Evolutionary conservation across 2,888 invertebrate genomes (phyloP).

Genomic region (Philaethria dido): DNA sequence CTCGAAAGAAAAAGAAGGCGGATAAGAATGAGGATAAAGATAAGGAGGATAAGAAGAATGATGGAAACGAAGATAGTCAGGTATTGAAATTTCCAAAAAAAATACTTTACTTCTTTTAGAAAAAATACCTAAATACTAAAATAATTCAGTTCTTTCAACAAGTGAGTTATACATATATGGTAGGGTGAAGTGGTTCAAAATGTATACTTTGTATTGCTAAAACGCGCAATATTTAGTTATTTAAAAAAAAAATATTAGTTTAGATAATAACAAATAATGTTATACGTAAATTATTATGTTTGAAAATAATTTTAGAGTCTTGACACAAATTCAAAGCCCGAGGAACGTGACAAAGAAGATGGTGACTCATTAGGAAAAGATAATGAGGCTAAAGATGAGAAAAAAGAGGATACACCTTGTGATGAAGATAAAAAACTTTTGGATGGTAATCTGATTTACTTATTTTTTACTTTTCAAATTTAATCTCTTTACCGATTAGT

Average conservation of each 20-base stretch:
- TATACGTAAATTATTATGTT: no score
- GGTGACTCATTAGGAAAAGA: conserved; percentile 73
- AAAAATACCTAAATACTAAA: no score
- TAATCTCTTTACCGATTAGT: no score
- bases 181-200: no score
- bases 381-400: conserved; percentile 75
- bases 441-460: conserved; percentile 82
- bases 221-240: no score
- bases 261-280: not conserved
- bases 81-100: conserved; percentile 49
- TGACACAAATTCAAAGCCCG: conserved; percentile 64
- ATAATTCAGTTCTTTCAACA: no score
- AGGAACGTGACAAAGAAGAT: conserved; percentile 61
- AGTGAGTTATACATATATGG: no score
- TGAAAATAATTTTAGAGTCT: conserved; percentile 25
- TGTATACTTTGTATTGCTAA: no score
- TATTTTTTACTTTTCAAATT: no score
- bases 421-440: conserved; percentile 89
- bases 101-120: no score
- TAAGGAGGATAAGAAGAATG: conserved; percentile 59
- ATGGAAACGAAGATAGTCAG: conserved; percentile 73
- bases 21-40: conserved; percentile 67
- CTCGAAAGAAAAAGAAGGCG: conserved; percentile 80
- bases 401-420: conserved; percentile 73
- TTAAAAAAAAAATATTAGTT: no score